Evolutionary conservation across 2,888 invertebrate species (phyloP), one percentile per base, ranked within the genome.

Genomic region (Anticlea derivata): DNA sequence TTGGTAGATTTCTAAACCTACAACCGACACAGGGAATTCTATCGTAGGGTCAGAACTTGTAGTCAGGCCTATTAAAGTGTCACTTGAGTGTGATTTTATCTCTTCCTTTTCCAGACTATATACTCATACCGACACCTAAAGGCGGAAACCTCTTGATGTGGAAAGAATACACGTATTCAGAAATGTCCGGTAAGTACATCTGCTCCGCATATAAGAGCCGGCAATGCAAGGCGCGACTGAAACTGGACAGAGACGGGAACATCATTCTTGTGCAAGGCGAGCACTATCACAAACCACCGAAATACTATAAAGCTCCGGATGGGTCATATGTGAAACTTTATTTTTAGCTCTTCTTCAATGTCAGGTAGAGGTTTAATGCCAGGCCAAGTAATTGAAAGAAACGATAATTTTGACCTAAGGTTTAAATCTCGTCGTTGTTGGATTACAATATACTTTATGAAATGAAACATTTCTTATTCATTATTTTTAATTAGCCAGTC

Each of bases 141-240:
- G 70, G 71, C 13, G 64, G 61, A 23, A 46, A 53, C 2, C 44
- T 77, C 10, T 52, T 79, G 1, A 67, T 76, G 71, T 49, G 67
- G 41, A 66, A 68, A 40, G 63, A 61, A 1, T 73, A 70, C 40
- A 77, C 77, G 0, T 75, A 65, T 48, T 72, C 69, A 0, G 63
- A 67, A 24, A 49, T 52, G 46, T 70, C 63, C 1, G 55, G 60
- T 2, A 63, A 65, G 7, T 74, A 59, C 47, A 68, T 69, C 27
- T 75, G 73, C 45, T 72, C 73, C 0, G 52, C 59, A 1, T 20
- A 31, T 10, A 53, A 53, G 34, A 49, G 37, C 50, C 48, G 34
- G 41, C 57, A 58, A 0, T 75, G 73, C 39, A 66, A 57, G 17
- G 74, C 70, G 0, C 54, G 60, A 7, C 45, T 77, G 3, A 70